Evolutionary conservation across 2,797 vertebrate genomes (phyloP).

Genomic region (Benthosema pterotum): DNA sequence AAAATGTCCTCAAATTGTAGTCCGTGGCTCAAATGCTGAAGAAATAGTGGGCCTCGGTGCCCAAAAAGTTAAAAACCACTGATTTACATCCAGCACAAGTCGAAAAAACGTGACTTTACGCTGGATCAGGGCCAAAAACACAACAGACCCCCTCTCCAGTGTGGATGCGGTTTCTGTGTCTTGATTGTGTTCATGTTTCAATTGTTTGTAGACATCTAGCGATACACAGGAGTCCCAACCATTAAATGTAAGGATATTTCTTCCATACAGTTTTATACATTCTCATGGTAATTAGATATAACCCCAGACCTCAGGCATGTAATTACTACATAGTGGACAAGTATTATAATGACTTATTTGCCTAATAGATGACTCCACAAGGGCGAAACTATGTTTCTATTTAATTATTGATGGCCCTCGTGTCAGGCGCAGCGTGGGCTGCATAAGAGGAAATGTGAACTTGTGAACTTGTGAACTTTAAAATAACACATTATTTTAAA

Average conservation of each 20-base stretch:
- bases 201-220: conserved; percentile 2
- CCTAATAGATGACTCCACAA: conserved; percentile 62
- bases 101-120: no score
- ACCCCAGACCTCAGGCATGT: conserved; percentile 61
- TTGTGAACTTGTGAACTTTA: no score
- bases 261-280: conserved; percentile 55
- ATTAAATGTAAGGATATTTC: conserved; percentile 46
- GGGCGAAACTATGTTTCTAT: conserved; percentile 66
- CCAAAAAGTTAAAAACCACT: no score
- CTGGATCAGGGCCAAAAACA: no score
- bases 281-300: conserved; percentile 66
- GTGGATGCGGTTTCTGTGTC: no score
- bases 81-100: no score
- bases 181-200: background rate
- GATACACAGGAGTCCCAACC: conserved; percentile 21
- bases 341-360: conserved; percentile 74
- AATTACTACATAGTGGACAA: conserved; percentile 76
- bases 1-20: no score
- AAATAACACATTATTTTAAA: no score
- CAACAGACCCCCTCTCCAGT: no score
- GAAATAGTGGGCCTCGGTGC: no score
- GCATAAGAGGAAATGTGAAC: conserved; percentile 17
- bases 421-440: conserved; percentile 37
- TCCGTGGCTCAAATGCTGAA: no score
- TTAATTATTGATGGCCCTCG: conserved; percentile 69